Base-by-base conservation (phyloP, 1,140 invertebrate species). In the Lasioglossum albipes region DNA sequence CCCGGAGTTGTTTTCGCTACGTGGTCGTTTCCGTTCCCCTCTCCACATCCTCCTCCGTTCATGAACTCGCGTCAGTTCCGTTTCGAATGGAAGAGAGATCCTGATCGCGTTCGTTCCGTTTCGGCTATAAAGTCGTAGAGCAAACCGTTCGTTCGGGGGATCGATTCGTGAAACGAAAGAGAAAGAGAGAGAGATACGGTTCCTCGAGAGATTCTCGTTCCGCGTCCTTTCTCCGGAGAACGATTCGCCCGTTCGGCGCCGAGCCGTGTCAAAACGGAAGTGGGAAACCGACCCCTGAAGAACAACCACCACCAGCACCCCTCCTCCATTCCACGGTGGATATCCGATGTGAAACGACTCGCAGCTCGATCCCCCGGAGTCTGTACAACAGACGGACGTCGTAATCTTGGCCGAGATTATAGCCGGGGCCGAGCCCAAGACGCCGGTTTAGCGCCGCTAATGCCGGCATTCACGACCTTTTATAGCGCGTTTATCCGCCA, bases 361-460 rank as follows among this genome's bases (percentile, higher is more conserved):
- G 20, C 45, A 12, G 45, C 9, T 1, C 75, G 57, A 64, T 71
- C 42, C 36, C 36, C 49, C 10, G 12, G 41, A 61, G 27, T 49
- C 27, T 45, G 70, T 57, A n/a, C 36, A 61, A 22, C 22, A 66
- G 84, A 77, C 61, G 75, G 68, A 79, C 59, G 75, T 75, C 80
- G 84, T 86, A 85, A 86, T 85, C 84, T 85, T n/a, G 57, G 54
- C 68, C 62, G 67, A 86, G 84, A 86, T 86, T 86, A 85, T 74
- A 62, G 16, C 64, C 64, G 54, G 13, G 57, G 27, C 67, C 49
- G 71, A 36, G 5, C 31, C 64, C 61, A 61, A 72, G 79, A 64
- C 79, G 83, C 65, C 67, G 75, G 79, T 82, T 86, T 72, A 85
- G 67, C 70, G 36, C 18, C 75, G 67, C 64, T 86, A 86, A 86